Percentiles rank a stretch among this genome's conserved stretches.
Conservation (phyloP, 2,797 vertebrate species). For the Hirundo rustica region DNA sequence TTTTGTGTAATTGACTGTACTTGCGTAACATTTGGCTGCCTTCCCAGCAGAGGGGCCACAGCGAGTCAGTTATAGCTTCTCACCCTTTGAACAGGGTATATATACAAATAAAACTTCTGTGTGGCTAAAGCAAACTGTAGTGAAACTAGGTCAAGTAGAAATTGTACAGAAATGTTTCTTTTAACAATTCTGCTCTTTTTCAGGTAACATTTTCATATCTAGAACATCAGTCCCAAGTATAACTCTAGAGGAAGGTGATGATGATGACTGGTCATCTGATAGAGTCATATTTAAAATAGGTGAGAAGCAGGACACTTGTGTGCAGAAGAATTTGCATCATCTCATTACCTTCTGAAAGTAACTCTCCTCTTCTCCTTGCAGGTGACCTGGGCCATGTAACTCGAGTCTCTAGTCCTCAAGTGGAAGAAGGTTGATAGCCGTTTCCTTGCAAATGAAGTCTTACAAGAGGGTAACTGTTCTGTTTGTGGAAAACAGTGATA, state of each 20-base stretch:
- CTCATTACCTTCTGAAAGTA: not conserved
- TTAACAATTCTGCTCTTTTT: constrained; percentile 4
- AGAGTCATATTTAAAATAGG: constrained; percentile 95
- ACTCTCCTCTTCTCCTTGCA: constrained; percentile 49
- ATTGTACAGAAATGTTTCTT: not conserved
- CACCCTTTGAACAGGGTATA: not conserved
- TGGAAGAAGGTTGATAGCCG: constrained; percentile 96
- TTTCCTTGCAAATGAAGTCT: constrained; percentile 95
- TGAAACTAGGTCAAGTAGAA: not conserved
- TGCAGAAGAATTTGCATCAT: not conserved
- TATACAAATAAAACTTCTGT: not conserved
- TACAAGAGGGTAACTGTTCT: constrained; percentile 89
- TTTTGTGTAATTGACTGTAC: constrained; percentile 29
- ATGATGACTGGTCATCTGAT: constrained; percentile 85
- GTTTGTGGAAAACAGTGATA: not conserved
- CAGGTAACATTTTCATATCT: constrained; percentile 98
- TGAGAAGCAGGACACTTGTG: constrained; percentile 49
- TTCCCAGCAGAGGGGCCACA: constrained; percentile 8
- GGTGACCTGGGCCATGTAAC: constrained; percentile 98
- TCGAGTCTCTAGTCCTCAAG: constrained; percentile 91
- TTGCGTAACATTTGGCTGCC: constrained; percentile 39
- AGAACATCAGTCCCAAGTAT: constrained; percentile 80
- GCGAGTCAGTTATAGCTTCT: not conserved
- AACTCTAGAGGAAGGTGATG: constrained; percentile 88
- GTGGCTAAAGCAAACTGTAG: not conserved